Evolutionary conservation across 2,113 vertebrate species (phyloP).

Genomic region (Fregetta grallaria): DNA sequence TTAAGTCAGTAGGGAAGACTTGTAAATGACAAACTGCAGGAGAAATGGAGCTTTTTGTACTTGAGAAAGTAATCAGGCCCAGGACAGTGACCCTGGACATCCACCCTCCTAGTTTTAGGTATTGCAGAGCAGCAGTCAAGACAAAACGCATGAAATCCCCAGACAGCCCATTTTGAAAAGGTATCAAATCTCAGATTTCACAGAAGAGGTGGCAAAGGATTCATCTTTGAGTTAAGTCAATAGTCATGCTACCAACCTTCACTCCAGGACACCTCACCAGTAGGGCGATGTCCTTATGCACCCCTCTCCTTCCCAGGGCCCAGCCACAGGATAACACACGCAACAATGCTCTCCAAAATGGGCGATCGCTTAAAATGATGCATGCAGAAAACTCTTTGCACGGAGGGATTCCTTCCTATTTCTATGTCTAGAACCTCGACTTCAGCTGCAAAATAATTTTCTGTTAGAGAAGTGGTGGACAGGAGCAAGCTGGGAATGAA

Average conservation of each 20-base stretch:
- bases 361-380: accelerated
- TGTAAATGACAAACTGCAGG: not conserved
- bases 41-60: not conserved
- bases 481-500: not conserved
- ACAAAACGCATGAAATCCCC: not conserved
- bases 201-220: not conserved
- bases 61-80: not conserved
- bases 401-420: not conserved
- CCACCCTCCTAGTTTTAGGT: not conserved
- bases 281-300: accelerated
- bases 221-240: not conserved
- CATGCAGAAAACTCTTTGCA: not conserved
- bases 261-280: accelerated
- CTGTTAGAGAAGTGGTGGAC: not conserved
- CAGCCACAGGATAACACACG: accelerated
- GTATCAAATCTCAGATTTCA: not conserved
- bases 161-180: not conserved
- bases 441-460: not conserved
- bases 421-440: accelerated
- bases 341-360: accelerated
- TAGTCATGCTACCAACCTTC: not conserved
- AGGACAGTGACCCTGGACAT: not conserved
- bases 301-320: not conserved
- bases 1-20: not conserved
- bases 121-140: not conserved